phyloP scores from a whole-genome alignment of 2,113 vertebrate species.

The Formicarius rufipectus region DNA sequence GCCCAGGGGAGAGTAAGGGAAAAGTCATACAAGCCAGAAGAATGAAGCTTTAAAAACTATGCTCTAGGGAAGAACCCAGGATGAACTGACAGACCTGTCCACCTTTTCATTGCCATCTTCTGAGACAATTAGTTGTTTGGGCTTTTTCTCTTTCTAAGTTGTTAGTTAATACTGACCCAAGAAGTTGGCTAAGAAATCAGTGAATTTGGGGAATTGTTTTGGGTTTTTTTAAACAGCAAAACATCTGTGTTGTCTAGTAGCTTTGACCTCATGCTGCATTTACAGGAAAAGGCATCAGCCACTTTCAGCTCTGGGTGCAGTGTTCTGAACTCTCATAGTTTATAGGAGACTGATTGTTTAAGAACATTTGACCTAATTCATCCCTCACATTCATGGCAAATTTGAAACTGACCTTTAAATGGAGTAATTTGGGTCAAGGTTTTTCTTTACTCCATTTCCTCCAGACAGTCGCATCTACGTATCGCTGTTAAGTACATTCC shows the following conservation, averaged over 20 bases:
- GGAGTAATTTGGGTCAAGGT: neutral
- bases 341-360: conserved; percentile 15
- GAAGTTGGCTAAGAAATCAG: neutral
- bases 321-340: conserved; percentile 1
- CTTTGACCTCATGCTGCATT: neutral
- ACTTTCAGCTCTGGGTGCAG: neutral
- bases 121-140: neutral
- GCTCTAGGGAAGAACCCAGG: neutral
- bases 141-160: neutral
- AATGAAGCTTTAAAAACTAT: neutral
- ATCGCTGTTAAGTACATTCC: neutral
- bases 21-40: neutral
- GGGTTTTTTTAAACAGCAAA: neutral
- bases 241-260: neutral
- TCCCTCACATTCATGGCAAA: neutral
- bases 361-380: neutral
- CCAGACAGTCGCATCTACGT: neutral
- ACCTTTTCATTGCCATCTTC: neutral
- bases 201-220: neutral
- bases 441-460: neutral
- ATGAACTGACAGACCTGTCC: neutral
- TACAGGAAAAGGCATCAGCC: neutral
- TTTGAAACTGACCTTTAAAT: neutral
- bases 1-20: conserved; percentile 11
- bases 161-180: neutral